These are phyloP conservation scores for Acomys russatus DNA, from an alignment of 2,797 vertebrate genomes.

Conservation along the genomic window DNA sequence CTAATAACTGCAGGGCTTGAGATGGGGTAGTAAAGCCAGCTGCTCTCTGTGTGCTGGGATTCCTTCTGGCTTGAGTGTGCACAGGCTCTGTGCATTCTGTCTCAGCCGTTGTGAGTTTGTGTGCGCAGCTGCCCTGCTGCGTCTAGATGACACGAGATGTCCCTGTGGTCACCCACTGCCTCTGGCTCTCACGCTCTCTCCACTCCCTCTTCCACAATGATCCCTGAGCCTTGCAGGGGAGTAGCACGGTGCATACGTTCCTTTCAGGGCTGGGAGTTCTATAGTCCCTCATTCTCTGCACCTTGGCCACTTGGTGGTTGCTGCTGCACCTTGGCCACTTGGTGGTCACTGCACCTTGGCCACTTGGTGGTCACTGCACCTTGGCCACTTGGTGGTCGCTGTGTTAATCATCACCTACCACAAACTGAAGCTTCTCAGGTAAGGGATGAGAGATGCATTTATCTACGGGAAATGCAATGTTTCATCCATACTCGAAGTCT, in stretches of 20 bases:
- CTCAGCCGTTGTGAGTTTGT: neutral
- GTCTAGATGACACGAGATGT: neutral
- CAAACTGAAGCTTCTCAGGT: neutral
- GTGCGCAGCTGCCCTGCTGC: neutral
- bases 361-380: neutral
- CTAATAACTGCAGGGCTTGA: neutral
- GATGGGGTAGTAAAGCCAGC: too few relatives aligned
- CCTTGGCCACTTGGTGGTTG: too few relatives aligned
- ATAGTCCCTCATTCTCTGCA: neutral
- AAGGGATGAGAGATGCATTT: neutral
- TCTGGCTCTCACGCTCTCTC: neutral
- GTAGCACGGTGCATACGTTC: neutral
- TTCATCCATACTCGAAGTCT: constrained; percentile 41
- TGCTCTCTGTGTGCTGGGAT: neutral
- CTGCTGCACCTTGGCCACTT: neutral
- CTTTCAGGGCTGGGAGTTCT: neutral
- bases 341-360: neutral
- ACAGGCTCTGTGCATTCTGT: neutral
- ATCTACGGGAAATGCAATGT: neutral
- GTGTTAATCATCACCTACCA: neutral
- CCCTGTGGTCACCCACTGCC: neutral
- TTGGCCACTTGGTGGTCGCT: neutral
- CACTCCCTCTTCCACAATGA: neutral
- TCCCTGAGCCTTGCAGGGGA: neutral
- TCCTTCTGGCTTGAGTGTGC: neutral